A percentile compares a stretch with the other conserved stretches of the same genome.
phyloP scores from a whole-genome alignment of 2,113 vertebrate genomes.

The Delphinus delphis region DNA sequence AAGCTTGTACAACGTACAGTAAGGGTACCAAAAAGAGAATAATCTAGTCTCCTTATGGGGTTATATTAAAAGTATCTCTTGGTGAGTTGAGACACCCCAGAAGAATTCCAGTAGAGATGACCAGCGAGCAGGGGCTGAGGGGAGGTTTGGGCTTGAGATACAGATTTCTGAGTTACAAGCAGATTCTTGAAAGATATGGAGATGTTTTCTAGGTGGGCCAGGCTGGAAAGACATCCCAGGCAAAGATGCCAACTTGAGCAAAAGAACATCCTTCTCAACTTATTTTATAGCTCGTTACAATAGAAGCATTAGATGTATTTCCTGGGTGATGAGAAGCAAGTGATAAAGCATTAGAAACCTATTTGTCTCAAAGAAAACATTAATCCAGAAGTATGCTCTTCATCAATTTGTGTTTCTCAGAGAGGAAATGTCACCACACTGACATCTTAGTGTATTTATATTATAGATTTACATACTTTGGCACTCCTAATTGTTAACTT shows the following conservation, averaged over 20 bases:
- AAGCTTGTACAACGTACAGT: not conserved
- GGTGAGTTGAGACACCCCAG: not conserved
- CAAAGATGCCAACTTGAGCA: not conserved
- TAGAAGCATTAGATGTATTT: not conserved
- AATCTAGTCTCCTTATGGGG: not conserved
- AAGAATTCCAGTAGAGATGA: not conserved
- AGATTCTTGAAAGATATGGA: not conserved
- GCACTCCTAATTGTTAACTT: not conserved
- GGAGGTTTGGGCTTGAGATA: not conserved
- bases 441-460: not conserved
- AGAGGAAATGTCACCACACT: not conserved
- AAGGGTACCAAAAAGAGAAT: not conserved
- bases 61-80: not conserved
- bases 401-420: not conserved
- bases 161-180: not conserved
- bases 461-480: not conserved
- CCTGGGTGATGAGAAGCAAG: not conserved
- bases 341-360: not conserved
- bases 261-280: not conserved
- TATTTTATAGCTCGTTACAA: not conserved
- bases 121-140: not conserved
- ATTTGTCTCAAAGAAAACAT: not conserved
- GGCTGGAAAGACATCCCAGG: not conserved
- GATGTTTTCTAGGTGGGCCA: not conserved
- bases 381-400: not conserved